Base-by-base conservation (phyloP, 2,113 vertebrate species). In the Bujurquina vittata region DNA sequence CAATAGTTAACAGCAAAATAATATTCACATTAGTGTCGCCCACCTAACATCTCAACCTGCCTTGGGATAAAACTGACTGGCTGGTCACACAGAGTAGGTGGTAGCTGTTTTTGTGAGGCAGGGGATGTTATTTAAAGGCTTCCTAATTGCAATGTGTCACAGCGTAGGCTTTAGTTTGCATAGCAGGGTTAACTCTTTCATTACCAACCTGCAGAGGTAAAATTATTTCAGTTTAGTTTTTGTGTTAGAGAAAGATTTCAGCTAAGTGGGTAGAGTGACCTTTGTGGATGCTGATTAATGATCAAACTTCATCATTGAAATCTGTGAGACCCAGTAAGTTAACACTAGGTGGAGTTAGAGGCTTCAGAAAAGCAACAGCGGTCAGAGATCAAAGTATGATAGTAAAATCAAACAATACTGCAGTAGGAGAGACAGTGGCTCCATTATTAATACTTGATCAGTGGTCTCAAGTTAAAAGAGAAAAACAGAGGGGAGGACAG, bases 311-410 rank as follows among this genome's bases (percentile, higher is more conserved):
- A 52, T 18, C 15, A 7, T 17, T 15, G 46, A 33, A 33, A 33
- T 35, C 18, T 74, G 37, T 57, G 20, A n/a, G 6, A 75, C 35
- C 10, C n/a, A 6, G 20, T 12, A 23, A 73, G 12, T 4, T 26
- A 46, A 60, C 77, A 60, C 76, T 63, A 80, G 84, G 20, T 79
- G 81, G 80, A 22, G 77, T 11, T 35, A 52, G 43, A 73, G 78
- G 11, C 20, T 29, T 46, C 6, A 22, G 12, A 15, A 22, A 43
- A 83, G 20, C 9, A 54, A 18, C 33, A 33, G 4, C 4, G 20
- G 35, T 18, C 46, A 54, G 20, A 3, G 2, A 22, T 55, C 31
- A 6, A n/a, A 46, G 58, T 22, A 49, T 43, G 15, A 40, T 7
- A 6, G 4, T 33, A 4, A 76, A 10, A 37, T 10, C 1, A 11